Percentiles rank a stretch among this genome's conserved stretches.
phyloP scores from a whole-genome alignment of 2,888 invertebrate genomes.

The Abrostola tripartita region DNA sequence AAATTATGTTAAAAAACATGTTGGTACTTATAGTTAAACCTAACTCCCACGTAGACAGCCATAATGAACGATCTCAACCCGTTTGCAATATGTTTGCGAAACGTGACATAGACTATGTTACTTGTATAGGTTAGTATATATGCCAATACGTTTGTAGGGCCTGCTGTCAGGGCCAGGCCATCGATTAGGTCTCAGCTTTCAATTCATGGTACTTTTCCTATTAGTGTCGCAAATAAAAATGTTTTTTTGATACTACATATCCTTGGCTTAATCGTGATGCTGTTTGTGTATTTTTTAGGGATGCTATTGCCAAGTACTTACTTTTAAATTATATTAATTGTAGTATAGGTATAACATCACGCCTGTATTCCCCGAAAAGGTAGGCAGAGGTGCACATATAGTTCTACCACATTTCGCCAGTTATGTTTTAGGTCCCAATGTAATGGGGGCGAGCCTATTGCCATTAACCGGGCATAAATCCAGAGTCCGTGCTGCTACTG shows the following conservation, averaged over 20 bases:
- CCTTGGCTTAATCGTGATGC: too few relatives aligned
- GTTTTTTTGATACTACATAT: neutral
- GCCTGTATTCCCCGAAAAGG: too few relatives aligned
- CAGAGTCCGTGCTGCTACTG: too few relatives aligned
- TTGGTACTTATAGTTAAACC: conserved; percentile 7
- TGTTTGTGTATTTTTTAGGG: too few relatives aligned
- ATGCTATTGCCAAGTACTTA: too few relatives aligned
- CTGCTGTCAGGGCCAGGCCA: conserved; percentile 37
- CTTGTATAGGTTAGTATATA: neutral
- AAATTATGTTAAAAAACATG: conserved; percentile 14
- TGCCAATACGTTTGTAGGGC: conserved; percentile 9
- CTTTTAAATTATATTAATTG: too few relatives aligned
- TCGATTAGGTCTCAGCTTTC: conserved; percentile 23
- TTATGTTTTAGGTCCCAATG: too few relatives aligned
- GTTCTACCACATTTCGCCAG: too few relatives aligned
- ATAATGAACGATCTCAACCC: conserved; percentile 17
- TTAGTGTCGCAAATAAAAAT: neutral
- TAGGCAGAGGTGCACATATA: too few relatives aligned
- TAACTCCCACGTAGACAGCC: conserved; percentile 5
- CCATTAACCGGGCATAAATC: too few relatives aligned
- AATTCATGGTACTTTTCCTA: conserved; percentile 24
- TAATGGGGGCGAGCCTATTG: too few relatives aligned
- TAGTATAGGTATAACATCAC: too few relatives aligned
- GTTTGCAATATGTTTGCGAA: conserved; percentile 28
- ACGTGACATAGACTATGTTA: conserved; percentile 24